Evolutionary conservation across 2,113 vertebrate species (phyloP).

Genomic region (Tragelaphus imberbis): DNA sequence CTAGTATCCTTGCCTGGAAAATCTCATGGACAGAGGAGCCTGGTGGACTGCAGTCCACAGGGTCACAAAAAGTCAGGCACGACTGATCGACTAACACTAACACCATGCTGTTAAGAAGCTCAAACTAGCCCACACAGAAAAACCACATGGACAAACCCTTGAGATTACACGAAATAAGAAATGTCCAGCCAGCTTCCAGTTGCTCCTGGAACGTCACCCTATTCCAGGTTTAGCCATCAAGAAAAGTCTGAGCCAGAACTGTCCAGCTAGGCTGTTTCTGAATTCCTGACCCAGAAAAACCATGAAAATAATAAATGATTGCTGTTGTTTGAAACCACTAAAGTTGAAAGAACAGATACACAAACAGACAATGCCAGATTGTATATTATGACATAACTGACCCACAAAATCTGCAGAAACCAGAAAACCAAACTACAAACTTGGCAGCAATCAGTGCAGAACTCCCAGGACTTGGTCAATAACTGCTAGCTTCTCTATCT

Average conservation of each 20-base stretch:
- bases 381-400: neutral
- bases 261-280: neutral
- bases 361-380: neutral
- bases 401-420: neutral
- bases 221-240: neutral
- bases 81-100: too few relatives aligned
- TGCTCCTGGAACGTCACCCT: neutral
- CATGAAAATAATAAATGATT: neutral
- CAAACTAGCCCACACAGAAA: neutral
- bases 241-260: neutral
- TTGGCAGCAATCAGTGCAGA: neutral
- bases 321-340: neutral
- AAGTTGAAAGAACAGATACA: neutral
- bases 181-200: neutral
- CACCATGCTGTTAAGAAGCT: neutral
- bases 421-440: neutral
- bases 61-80: too few relatives aligned
- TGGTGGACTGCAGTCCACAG: too few relatives aligned
- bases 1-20: too few relatives aligned
- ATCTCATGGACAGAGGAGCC: too few relatives aligned
- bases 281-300: neutral
- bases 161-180: neutral
- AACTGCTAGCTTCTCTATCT: neutral
- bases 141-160: neutral
- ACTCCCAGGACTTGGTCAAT: neutral